Evolutionary conservation across 2,113 vertebrate genomes (phyloP), one percentile per base, ranked within the genome.

Genomic region (Craseonycteris thonglongyai): DNA sequence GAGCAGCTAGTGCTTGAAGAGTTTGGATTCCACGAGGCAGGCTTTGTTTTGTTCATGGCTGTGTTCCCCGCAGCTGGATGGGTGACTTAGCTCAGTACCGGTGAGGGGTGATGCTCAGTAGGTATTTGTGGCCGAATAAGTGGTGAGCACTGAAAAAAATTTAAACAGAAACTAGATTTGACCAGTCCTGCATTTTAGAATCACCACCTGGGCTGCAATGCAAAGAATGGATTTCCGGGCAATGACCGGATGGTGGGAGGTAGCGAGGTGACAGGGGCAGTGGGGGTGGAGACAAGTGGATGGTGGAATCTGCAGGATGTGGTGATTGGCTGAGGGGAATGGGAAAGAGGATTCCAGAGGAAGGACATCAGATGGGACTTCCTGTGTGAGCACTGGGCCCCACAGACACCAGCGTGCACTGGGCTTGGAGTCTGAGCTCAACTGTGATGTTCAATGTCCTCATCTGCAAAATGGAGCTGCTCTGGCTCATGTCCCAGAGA

Each of bases 371-470:
- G 35, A 9, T 22, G 19, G 54, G 45, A 80, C 11, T 88, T 59
- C 28, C 51, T 51, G 11, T 4, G 75, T 1, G 40, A 47, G 51
- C 16, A 13, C 42, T 21, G 0, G 59, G 63, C 22, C 28, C n/a
- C 4, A 3, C 0, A 0, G 45, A 35, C 19, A 5, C 1, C 4
- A 3, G 5, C 1, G 40, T 75, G 38, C 6, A 1, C 24, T 90
- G 35, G 74, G 13, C 68, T 63, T 2, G 6, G 40, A 58, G 58
- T 9, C 78, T 94, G 63, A 56, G 51, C 58, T 81, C 54, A 1
- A 1, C 8, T 19, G 38, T 71, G 51, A 51, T 30, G 54, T 21
- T 68, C 5, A 13, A 0, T 47, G 40, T 7, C 42, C 86, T 95
- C 24, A 38, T 91, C 69, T 93, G 45, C n/a, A 56, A 68, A 92